These are phyloP conservation scores for Eriocheir sinensis DNA, from an alignment of 1,140 invertebrate genomes.

Conservation along the genomic window DNA sequence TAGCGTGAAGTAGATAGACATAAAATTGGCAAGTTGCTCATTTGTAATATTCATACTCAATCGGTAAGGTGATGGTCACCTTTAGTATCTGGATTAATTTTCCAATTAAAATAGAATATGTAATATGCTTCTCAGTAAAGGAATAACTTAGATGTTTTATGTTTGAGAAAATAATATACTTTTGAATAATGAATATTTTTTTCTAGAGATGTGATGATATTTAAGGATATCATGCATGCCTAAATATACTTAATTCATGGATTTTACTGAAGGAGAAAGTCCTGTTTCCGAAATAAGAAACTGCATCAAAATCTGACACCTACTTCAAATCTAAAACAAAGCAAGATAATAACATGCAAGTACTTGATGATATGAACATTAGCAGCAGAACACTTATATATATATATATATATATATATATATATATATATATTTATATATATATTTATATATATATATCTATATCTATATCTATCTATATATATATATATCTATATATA, in stretches of 20 bases:
- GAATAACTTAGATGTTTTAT: no score
- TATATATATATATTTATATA: conserved; percentile 19
- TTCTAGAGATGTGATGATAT: no score
- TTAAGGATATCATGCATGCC: no score
- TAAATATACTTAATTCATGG: no score
- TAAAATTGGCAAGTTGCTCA: background rate
- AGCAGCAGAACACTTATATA: background rate
- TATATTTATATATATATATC: conserved; percentile 11
- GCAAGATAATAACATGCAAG: background rate
- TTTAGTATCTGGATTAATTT: no score
- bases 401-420: conserved; percentile 28
- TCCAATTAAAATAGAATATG: no score
- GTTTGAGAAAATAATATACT: no score
- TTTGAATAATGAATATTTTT: no score
- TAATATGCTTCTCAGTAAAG: no score
- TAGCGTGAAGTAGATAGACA: background rate
- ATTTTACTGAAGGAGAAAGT: background rate
- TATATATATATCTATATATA: no score
- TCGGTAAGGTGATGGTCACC: background rate
- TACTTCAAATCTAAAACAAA: background rate
- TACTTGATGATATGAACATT: background rate
- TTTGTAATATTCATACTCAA: background rate
- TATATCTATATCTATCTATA: no score
- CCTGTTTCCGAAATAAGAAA: background rate
- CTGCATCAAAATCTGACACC: background rate